A percentile compares a stretch with the other conserved stretches of the same genome.
Conservation (phyloP, 2,888 invertebrate genomes). For the Amblyteles armatorius region DNA sequence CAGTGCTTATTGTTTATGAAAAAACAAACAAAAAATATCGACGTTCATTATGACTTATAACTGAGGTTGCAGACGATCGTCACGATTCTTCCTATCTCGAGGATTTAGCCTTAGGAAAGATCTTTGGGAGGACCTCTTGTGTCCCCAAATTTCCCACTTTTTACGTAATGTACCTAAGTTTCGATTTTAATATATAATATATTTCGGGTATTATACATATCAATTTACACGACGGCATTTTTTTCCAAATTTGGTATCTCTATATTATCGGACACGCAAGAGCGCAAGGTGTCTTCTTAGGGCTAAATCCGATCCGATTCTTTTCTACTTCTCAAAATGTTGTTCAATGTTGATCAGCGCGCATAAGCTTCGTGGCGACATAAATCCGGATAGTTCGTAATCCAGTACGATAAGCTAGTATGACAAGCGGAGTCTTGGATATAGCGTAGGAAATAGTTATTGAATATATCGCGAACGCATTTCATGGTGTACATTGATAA, state of each 20-base stretch:
- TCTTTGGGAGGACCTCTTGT: neutral
- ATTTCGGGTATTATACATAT: too few relatives aligned
- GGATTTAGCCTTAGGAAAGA: neutral
- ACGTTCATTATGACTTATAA: too few relatives aligned
- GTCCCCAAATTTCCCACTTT: neutral
- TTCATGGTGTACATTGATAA: slow-evolving; percentile 46
- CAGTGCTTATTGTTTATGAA: too few relatives aligned
- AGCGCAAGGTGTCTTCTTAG: too few relatives aligned
- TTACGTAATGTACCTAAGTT: too few relatives aligned
- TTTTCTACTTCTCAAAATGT: slow-evolving; percentile 10
- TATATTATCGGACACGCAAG: too few relatives aligned
- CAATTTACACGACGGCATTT: too few relatives aligned
- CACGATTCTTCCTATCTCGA: neutral
- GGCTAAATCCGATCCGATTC: neutral
- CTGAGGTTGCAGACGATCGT: neutral
- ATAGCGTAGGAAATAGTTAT: slow-evolving; percentile 49
- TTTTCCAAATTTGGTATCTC: too few relatives aligned
- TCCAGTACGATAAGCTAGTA: slow-evolving; percentile 37
- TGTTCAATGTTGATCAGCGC: neutral
- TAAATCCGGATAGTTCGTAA: slow-evolving; percentile 32
- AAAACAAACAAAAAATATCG: too few relatives aligned
- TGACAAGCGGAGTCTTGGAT: slow-evolving; percentile 34
- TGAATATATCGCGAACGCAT: slow-evolving; percentile 39
- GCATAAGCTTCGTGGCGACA: slow-evolving; percentile 24
- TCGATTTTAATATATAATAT: too few relatives aligned